Evolutionary conservation across 2,888 invertebrate genomes (phyloP).

Genomic region (Catocala sponsa): DNA sequence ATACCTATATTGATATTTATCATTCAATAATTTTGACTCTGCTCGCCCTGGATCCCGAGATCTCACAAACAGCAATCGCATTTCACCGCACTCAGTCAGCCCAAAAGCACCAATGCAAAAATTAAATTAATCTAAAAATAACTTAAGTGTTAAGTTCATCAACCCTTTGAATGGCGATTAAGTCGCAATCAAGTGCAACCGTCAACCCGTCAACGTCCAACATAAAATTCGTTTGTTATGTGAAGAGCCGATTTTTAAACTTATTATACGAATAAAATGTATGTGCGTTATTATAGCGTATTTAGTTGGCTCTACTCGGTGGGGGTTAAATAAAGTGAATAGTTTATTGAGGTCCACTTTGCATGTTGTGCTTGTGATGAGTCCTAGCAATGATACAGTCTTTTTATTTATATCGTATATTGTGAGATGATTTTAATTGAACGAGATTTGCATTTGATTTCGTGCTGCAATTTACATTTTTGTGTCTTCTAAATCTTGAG

Average conservation of each 20-base stretch:
- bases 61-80: too few species aligned
- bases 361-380: slow-evolving; percentile 22
- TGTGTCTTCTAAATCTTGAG: too few species aligned
- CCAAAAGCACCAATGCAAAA: background rate
- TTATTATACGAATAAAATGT: slow-evolving; percentile 47
- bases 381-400: slow-evolving; percentile 1
- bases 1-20: too few species aligned
- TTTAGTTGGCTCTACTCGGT: slow-evolving; percentile 44
- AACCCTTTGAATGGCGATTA: slow-evolving; percentile 48
- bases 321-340: slow-evolving; percentile 43
- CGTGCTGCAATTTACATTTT: too few species aligned
- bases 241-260: slow-evolving; percentile 39
- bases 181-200: slow-evolving; percentile 47
- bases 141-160: slow-evolving; percentile 36
- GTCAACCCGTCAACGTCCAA: slow-evolving; percentile 46
- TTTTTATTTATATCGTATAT: too few species aligned
- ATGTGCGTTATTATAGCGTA: slow-evolving; percentile 41
- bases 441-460: too few species aligned
- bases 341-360: slow-evolving; percentile 35
- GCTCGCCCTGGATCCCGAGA: too few species aligned
- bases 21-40: too few species aligned
- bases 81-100: too few species aligned
- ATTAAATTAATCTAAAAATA: slow-evolving; percentile 20
- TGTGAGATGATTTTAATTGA: too few species aligned
- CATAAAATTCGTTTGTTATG: slow-evolving; percentile 48